Base-by-base conservation (phyloP, 2,888 invertebrate genomes). In the Heliothis peltigera region DNA sequence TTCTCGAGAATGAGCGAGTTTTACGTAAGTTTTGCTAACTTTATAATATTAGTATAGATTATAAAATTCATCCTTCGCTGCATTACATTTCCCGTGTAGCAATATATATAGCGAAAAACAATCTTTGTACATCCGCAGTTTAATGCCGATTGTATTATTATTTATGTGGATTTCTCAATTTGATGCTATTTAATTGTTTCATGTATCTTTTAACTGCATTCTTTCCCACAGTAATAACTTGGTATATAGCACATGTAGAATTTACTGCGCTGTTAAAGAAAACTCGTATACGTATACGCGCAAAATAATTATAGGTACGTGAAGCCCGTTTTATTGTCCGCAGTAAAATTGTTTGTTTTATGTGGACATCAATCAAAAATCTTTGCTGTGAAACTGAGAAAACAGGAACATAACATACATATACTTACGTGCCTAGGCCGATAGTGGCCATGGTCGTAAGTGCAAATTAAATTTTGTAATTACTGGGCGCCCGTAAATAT, bases 291-390 rank as follows among this genome's bases (percentile, higher is more conserved):
- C 73, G 72, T 59, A 79, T 69, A 75, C 82, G 81, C 72, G 84
- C 84, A 84, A 84, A 84, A 84, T 80, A 78, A 86, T 84, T 85
- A 83, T 81, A 55, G 51, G 22, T 46, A 70, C 54, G 54, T 54
- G 48, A 46, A 39, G 22, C 17, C 22, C 4, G 67, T 82, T 87
- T 87, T 87, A 89, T 82, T 81, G 80, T 64, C 43, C 42, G 81
- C 77, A 80, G 78, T 87, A 87, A 89, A 89, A 72, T 77, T 81
- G 79, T 85, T 84, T 82, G 80, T 82, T 88, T 79, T 84, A 85
- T 84, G 81, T 70, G 57, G 60, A 74, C 81, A 83, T 84, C 70
- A 77, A 81, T 85, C 84, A 82, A 75, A 75, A 74, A 70, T 64
- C 15, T 35, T 52, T 65, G 44, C 42, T 53, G 56, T 54, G 28